Base-by-base conservation (phyloP, 1,140 invertebrate genomes). In the Xylocopa sonorina region DNA sequence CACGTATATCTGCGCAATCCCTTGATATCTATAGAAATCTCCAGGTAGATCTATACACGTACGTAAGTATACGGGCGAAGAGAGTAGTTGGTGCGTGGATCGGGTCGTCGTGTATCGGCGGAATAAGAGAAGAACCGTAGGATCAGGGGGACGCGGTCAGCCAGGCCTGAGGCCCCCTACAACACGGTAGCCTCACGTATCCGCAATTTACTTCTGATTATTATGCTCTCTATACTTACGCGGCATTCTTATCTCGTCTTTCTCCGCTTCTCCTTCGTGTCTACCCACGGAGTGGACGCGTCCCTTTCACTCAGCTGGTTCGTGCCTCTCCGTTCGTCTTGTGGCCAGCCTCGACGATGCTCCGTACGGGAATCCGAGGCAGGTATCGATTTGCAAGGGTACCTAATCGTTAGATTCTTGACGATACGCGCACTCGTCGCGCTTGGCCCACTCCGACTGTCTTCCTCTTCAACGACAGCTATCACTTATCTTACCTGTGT, bases 181-280 rank as follows among this genome's bases (percentile, higher is more conserved):
- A 87, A 86, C 87, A 92, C 92, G 91, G 92, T 93, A 93, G 92
- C 92, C 88, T 92, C 92, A 93, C 92, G 92, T 93, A 88, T 88
- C 85, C 78, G 91, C 91, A 93, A 93, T 93, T 93, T 93, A 88
- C 91, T 91, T 91, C 89, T 91, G 91, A 93, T 92, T 92, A 92
- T 92, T 92, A 84, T 88, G 88, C 88, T 89, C 86, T 90, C 89
- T 90, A 89, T 91, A 89, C 87, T 89, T 89, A 88, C 84, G 88
- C 86, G 88, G 87, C 87, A 89, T 91, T 90, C 88, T 90, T 90
- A 88, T 90, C 81, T 84, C 60, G 73, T 58, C 63, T 68, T 72
- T 51, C 58, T 27, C n/a, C 29, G 34, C 38, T 57, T 16, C 53
- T 68, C 67, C 34, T 57, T 71, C 80, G 38, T n/a, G n/a, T 69